phyloP scores from a whole-genome alignment of 2,797 vertebrate species.

The Parauchenoglanis ngamensis region DNA sequence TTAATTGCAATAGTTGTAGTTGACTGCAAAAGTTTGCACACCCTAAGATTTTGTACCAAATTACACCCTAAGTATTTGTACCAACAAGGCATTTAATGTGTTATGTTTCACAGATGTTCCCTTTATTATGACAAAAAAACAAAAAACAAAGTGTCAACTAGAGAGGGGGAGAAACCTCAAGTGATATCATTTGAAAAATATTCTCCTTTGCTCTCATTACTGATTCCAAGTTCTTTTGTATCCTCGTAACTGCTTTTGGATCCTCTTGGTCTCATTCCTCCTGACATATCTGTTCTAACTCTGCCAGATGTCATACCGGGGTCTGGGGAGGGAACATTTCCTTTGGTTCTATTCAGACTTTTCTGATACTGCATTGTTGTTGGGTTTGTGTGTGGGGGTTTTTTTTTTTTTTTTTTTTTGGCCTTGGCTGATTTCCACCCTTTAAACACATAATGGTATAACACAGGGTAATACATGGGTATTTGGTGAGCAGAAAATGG shows the following conservation, averaged over 20 bases:
- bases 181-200: not conserved
- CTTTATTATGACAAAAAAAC: not conserved
- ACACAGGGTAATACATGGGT: not conserved
- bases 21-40: not conserved
- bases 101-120: not conserved
- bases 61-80: not conserved
- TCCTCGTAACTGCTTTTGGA: not conserved
- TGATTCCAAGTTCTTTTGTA: not conserved
- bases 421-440: not conserved
- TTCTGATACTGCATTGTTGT: not conserved
- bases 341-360: not conserved
- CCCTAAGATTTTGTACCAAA: not conserved
- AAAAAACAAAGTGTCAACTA: not conserved
- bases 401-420: not conserved
- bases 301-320: not conserved
- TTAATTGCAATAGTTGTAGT: not conserved
- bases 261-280: not conserved
- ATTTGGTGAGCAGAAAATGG: constrained; percentile 1
- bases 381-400: too few relatives aligned
- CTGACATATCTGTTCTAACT: not conserved
- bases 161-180: not conserved
- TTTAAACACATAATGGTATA: not conserved
- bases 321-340: not conserved
- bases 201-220: not conserved
- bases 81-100: not conserved